Conservation (phyloP, 2,113 vertebrate genomes). For the Nothoprocta perdicaria region DNA sequence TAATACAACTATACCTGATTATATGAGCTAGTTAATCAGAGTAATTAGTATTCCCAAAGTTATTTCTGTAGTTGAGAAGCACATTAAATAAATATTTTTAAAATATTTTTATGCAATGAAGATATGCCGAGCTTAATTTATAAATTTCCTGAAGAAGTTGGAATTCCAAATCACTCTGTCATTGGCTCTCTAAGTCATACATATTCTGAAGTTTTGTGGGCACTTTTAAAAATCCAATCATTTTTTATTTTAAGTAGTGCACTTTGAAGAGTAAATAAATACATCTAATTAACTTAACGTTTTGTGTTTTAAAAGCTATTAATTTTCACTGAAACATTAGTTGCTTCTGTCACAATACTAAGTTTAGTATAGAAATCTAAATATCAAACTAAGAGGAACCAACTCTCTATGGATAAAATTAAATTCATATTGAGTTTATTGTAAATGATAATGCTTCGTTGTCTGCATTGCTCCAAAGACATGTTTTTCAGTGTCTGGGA, state of each 20-base stretch:
- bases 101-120: not conserved
- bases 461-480: constrained; percentile 41
- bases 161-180: not conserved
- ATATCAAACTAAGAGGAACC: not conserved
- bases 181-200: not conserved
- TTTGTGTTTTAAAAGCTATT: not conserved
- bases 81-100: not conserved
- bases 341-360: not conserved
- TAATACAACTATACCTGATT: not conserved
- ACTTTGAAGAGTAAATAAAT: not conserved
- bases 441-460: constrained; percentile 34
- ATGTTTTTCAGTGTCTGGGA: constrained; percentile 55
- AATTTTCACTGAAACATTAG: not conserved
- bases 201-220: not conserved
- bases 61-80: not conserved
- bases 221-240: not conserved
- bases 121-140: not conserved
- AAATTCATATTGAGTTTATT: constrained; percentile 3
- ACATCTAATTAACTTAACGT: not conserved
- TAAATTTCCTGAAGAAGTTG: not conserved
- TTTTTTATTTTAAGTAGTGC: not conserved
- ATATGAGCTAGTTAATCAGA: not conserved
- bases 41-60: not conserved
- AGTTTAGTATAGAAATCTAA: not conserved
- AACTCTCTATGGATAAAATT: constrained; percentile 21